Evolutionary conservation across 2,797 vertebrate genomes (phyloP).

Genomic region (Alfaro cultratus): DNA sequence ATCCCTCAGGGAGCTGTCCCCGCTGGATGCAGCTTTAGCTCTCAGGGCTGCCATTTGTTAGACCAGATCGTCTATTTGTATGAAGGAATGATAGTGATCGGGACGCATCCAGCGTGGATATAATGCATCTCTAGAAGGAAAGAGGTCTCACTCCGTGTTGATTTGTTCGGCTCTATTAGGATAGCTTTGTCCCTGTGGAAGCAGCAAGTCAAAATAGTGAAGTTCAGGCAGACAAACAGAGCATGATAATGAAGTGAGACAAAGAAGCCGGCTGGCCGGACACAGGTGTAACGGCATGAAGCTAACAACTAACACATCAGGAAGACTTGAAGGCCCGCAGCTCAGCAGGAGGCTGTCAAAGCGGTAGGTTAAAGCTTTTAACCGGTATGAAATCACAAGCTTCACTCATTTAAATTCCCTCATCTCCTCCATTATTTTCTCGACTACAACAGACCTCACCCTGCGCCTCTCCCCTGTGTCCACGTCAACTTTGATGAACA

Average conservation of each 20-base stretch:
- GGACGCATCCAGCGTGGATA: constrained; percentile 2
- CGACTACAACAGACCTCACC: constrained; percentile 63
- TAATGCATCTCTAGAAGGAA: constrained; percentile 32
- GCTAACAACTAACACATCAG: constrained; percentile 2
- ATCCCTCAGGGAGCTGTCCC: constrained; percentile 53
- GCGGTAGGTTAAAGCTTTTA: no score
- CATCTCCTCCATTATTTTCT: constrained; percentile 19
- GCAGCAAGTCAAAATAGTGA: background rate
- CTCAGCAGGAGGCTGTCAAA: background rate
- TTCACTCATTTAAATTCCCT: background rate
- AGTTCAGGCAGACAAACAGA: background rate
- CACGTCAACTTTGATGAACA: constrained; percentile 64
- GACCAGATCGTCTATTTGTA: constrained; percentile 9
- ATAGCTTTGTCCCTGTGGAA: background rate
- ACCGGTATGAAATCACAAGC: accelerated
- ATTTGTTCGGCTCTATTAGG: background rate
- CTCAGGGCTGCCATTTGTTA: constrained; percentile 77
- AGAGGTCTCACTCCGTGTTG: background rate
- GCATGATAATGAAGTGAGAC: constrained; percentile 12
- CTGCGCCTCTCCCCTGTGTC: constrained; percentile 36
- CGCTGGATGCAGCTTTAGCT: constrained; percentile 53
- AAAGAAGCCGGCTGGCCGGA: constrained; percentile 36
- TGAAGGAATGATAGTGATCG: constrained; percentile 2
- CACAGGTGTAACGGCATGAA: constrained; percentile 57
- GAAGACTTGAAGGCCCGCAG: background rate